Conservation (phyloP, 2,113 vertebrate genomes). For the Pycnonotus jocosus region DNA sequence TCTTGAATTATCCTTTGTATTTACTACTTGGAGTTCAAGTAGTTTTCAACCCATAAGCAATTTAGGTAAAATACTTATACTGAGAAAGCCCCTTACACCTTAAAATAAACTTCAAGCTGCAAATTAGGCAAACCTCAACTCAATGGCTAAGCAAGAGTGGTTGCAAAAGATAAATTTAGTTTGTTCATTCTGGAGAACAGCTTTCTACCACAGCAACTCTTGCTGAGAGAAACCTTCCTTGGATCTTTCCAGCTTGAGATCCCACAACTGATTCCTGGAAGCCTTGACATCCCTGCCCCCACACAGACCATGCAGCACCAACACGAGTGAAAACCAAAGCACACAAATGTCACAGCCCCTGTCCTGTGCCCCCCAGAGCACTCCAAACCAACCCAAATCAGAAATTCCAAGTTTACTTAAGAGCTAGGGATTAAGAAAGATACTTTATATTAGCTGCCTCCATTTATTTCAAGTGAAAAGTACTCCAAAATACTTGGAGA, state of each 20-base stretch:
- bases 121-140: neutral
- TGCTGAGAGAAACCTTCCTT: neutral
- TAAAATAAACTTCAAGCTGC: neutral
- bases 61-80: neutral
- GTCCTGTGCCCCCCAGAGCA: neutral
- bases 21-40: neutral
- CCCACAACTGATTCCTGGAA: neutral
- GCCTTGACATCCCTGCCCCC: neutral
- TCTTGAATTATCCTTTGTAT: neutral
- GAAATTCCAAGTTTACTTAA: neutral
- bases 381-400: neutral
- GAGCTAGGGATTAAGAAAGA: neutral
- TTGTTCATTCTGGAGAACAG: neutral
- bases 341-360: neutral
- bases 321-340: neutral
- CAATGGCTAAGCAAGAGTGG: neutral
- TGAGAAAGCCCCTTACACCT: neutral
- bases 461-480: neutral
- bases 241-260: neutral
- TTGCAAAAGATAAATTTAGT: neutral
- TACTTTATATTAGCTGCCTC: neutral
- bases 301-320: rapidly evolving
- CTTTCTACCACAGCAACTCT: neutral
- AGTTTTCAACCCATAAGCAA: neutral
- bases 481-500: neutral